phyloP scores from a whole-genome alignment of 2,113 vertebrate species.

The Cyanoramphus novaezelandiae region DNA sequence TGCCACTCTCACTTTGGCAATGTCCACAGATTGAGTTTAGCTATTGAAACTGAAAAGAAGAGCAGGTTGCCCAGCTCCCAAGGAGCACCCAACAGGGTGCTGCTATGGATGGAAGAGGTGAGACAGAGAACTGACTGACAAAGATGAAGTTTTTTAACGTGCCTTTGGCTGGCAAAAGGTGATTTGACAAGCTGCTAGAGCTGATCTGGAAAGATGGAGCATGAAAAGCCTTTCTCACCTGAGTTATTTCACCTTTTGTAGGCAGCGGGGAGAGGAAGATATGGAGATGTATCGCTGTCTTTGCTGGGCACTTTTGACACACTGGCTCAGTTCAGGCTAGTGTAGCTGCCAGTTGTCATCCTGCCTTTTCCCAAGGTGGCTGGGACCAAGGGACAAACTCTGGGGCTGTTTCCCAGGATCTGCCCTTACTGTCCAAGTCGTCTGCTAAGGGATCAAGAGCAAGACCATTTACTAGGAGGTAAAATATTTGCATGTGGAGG shows the following conservation, averaged over 20 bases:
- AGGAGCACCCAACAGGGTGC: not conserved
- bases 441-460: not conserved
- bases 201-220: conserved; percentile 42
- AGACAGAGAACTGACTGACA: not conserved
- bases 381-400: not conserved
- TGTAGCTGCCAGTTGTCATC: not conserved
- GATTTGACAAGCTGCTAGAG: conserved; percentile 56
- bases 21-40: not conserved
- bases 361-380: not conserved
- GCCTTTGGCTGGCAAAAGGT: conserved; percentile 37
- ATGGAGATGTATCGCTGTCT: not conserved
- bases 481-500: not conserved
- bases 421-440: not conserved
- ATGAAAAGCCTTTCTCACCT: not conserved
- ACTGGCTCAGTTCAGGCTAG: not conserved
- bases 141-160: conserved; percentile 63
- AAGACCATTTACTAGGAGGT: not conserved
- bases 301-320: not conserved
- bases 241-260: not conserved
- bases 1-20: not conserved
- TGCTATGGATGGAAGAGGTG: not conserved
- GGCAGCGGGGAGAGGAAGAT: not conserved
- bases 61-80: not conserved
- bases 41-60: not conserved
- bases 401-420: not conserved